A percentile compares a stretch with the other conserved stretches of the same genome.
Evolutionary conservation across 2,888 invertebrate species (phyloP).

Genomic region (Melanophora roralis): DNA sequence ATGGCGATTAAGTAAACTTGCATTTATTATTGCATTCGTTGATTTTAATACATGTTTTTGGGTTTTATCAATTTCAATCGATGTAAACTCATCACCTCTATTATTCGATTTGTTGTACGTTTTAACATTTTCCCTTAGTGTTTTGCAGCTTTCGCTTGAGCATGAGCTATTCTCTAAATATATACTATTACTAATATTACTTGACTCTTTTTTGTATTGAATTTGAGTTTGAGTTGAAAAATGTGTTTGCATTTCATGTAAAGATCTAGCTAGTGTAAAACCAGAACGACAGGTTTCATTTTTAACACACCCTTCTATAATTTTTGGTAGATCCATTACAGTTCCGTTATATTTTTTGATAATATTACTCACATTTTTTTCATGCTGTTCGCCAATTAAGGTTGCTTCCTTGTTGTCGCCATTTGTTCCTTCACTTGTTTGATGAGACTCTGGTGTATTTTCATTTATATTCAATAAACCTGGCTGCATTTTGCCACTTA

Average conservation of each 20-base stretch:
- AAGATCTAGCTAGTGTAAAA: neutral
- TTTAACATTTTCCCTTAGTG: slow-evolving; percentile 1
- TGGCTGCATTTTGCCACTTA: neutral
- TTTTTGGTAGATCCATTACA: neutral
- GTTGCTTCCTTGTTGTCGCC: neutral
- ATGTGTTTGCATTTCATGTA: neutral
- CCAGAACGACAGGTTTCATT: neutral
- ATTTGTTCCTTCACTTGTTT: neutral
- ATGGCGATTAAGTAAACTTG: neutral
- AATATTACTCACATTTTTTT: neutral
- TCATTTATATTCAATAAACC: slow-evolving; percentile 2
- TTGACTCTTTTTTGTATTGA: slow-evolving; percentile 12
- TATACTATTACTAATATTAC: slow-evolving; percentile 23
- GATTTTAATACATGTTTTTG: slow-evolving; percentile 18
- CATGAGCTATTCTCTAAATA: slow-evolving; percentile 30
- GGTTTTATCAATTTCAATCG: slow-evolving; percentile 7
- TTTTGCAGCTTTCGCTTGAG: neutral
- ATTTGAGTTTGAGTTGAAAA: neutral
- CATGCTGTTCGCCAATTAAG: neutral
- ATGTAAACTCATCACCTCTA: neutral
- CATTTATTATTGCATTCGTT: slow-evolving; percentile 24
- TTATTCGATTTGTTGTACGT: neutral
- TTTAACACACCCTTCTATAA: no score
- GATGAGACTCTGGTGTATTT: slow-evolving; percentile 1
- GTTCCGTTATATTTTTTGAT: neutral